Conservation (phyloP, 2,797 vertebrate genomes). For the Microctenopoma lineatum region DNA sequence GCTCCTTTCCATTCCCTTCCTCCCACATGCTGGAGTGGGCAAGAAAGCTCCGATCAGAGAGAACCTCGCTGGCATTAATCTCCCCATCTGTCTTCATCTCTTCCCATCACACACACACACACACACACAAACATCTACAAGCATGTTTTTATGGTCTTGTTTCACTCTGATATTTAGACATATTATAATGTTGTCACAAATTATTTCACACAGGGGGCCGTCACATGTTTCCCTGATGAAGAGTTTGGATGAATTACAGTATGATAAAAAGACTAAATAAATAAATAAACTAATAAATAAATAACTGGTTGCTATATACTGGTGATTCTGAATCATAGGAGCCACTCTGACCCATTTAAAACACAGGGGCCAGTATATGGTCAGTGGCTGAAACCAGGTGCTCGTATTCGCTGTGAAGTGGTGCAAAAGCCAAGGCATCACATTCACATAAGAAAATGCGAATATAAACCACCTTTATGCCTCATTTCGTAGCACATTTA, state of each 20-base stretch:
- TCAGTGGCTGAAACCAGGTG: background rate
- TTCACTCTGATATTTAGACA: slow-evolving; percentile 19
- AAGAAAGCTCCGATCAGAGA: slow-evolving; percentile 27
- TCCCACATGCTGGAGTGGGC: slow-evolving; percentile 48
- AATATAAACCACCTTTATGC: too few species aligned
- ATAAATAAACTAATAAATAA: too few species aligned
- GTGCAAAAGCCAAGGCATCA: background rate
- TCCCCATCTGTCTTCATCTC: slow-evolving; percentile 52
- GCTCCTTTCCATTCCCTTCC: slow-evolving; percentile 44
- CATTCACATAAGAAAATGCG: too few species aligned
- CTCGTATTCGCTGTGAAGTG: background rate
- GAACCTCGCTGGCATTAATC: slow-evolving; percentile 39
- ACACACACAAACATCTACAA: slow-evolving; percentile 3
- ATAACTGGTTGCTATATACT: too few species aligned
- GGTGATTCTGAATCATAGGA: too few species aligned
- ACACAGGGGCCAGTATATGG: background rate
- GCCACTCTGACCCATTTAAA: background rate
- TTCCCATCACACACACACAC: slow-evolving; percentile 2
- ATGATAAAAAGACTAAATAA: too few species aligned
- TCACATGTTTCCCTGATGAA: background rate
- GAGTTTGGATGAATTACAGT: background rate
- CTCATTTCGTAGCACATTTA: too few species aligned
- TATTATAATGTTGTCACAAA: background rate
- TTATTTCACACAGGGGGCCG: background rate
- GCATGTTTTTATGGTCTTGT: slow-evolving; percentile 25